Percentiles rank a stretch among this genome's conserved stretches.
These are phyloP conservation scores for Erynnis tages DNA, from an alignment of 2,888 invertebrate species.

Conservation along the genomic window DNA sequence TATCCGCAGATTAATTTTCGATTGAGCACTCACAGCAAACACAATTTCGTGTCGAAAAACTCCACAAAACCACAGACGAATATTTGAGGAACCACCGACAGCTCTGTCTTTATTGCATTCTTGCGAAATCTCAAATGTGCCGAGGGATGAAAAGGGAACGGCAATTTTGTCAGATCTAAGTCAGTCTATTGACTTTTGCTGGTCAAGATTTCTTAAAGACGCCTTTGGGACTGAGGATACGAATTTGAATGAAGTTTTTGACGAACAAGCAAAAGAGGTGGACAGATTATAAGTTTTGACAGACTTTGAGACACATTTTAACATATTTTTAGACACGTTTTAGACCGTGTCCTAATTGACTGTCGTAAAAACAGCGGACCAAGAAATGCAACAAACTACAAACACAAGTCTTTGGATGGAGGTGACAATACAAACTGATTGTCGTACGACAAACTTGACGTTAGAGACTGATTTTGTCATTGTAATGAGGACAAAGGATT, in stretches of 20 bases:
- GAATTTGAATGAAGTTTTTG: not conserved
- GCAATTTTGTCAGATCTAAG: slow-evolving; percentile 15
- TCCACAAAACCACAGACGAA: slow-evolving; percentile 9
- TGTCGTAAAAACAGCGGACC: no score
- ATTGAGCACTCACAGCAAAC: not conserved
- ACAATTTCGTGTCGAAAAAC: not conserved
- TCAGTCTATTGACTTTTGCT: slow-evolving; percentile 17
- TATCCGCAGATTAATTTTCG: not conserved
- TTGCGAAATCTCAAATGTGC: slow-evolving; percentile 14
- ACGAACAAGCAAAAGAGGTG: not conserved
- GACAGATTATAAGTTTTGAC: no score
- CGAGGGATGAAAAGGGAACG: slow-evolving; percentile 18
- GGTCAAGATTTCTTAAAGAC: not conserved
- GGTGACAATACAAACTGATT: no score
- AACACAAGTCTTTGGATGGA: no score
- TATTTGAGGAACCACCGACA: slow-evolving; percentile 18
- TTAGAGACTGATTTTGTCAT: no score
- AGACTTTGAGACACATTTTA: no score
- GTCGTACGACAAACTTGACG: no score
- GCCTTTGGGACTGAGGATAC: not conserved
- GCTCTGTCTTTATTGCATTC: slow-evolving; percentile 16
- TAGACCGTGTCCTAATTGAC: no score
- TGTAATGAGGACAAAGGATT: no score
- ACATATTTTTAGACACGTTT: no score
- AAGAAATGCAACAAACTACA: no score